Conservation (phyloP, 2,888 invertebrate species). For the Amphipoea lucens region DNA sequence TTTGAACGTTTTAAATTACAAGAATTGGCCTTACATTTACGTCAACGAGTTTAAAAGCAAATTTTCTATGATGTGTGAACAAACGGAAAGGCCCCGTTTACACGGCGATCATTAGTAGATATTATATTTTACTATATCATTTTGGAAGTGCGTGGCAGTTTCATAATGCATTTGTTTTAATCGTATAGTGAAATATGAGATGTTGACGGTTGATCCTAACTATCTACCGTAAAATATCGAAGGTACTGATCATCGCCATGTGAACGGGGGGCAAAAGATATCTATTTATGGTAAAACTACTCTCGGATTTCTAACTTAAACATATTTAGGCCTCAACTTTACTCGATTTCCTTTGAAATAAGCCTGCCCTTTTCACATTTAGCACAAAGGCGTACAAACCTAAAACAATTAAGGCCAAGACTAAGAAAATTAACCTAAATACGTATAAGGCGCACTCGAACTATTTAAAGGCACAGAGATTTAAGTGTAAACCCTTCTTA, state of each 20-base stretch:
- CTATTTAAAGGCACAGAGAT: constrained; percentile 57
- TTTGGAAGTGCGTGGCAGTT: neutral
- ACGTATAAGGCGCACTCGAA: constrained; percentile 25
- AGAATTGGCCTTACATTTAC: no score
- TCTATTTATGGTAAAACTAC: neutral
- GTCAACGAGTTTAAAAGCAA: neutral
- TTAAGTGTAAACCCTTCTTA: constrained; percentile 63
- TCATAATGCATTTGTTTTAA: neutral
- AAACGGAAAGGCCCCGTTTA: neutral
- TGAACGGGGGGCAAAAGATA: neutral
- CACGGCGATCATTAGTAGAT: neutral
- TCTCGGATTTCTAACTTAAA: neutral
- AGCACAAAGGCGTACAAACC: constrained; percentile 34
- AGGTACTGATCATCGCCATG: neutral
- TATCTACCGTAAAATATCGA: neutral
- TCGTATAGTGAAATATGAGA: neutral
- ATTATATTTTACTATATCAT: neutral
- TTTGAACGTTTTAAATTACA: no score
- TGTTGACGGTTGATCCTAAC: neutral
- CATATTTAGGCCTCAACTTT: neutral
- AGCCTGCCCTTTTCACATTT: constrained; percentile 12
- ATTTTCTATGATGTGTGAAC: neutral
- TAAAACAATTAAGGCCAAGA: constrained; percentile 44
- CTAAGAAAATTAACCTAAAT: constrained; percentile 43
- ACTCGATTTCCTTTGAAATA: neutral